Evolutionary conservation across 2,888 invertebrate species (phyloP).

Genomic region (Lycophotia porphyrea): DNA sequence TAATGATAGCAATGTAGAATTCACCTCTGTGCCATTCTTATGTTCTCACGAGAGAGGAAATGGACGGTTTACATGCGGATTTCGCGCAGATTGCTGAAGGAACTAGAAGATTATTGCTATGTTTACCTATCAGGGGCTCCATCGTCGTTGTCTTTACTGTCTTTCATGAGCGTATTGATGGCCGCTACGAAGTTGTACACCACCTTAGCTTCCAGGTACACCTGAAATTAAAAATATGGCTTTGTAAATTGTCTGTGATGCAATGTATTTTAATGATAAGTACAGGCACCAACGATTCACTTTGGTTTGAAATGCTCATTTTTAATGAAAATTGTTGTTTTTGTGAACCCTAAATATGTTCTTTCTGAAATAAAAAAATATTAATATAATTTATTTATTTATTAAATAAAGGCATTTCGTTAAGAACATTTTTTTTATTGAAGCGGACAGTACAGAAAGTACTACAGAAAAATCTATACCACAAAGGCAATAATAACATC

Average conservation of each 20-base stretch:
- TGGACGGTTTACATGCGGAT: neutral
- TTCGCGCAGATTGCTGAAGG: neutral
- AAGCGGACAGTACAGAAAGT: neutral
- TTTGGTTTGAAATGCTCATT: no score
- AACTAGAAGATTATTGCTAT: neutral
- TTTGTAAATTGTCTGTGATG: no score
- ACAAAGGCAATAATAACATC: neutral
- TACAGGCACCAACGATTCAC: no score
- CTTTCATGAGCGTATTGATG: conserved; percentile 91
- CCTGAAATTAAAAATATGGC: conserved; percentile 79
- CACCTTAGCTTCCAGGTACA: conserved; percentile 95
- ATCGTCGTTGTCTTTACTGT: conserved; percentile 77
- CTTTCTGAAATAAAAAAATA: no score
- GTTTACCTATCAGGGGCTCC: conserved; percentile 82
- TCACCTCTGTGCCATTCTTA: neutral
- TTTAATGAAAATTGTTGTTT: no score
- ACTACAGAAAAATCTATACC: neutral
- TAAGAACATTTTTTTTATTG: neutral
- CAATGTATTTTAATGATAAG: no score
- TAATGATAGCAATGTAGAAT: neutral
- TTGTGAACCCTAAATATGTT: no score
- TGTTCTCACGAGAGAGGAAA: neutral
- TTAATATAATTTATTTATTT: no score
- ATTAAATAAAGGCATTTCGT: neutral
- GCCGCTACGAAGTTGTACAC: conserved; percentile 95